phyloP scores from a whole-genome alignment of 2,113 vertebrate genomes.

The Tetrao urogallus region DNA sequence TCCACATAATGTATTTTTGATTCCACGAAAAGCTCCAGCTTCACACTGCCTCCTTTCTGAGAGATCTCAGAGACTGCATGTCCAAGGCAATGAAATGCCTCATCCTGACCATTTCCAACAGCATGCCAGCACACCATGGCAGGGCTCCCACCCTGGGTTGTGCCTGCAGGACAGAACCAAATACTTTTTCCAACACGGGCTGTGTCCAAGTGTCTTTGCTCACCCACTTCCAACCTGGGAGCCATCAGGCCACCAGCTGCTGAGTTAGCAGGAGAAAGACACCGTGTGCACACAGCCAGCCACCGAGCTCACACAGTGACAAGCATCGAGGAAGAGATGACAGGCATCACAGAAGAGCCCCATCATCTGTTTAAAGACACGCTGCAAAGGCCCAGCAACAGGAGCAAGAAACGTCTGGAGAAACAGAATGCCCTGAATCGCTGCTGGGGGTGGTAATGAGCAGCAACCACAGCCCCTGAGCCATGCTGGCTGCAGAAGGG shows the following conservation, averaged over 20 bases:
- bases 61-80: not conserved
- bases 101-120: rapidly evolving
- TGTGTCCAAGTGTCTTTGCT: not conserved
- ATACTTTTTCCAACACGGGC: not conserved
- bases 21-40: not conserved
- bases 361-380: not conserved
- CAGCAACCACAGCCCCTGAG: rapidly evolving
- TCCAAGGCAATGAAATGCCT: not conserved
- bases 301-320: not conserved
- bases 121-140: not conserved
- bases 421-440: not conserved
- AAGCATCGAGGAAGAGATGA: not conserved
- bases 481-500: not conserved
- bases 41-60: not conserved
- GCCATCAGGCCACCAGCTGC: not conserved
- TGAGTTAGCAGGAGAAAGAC: not conserved
- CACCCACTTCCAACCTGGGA: not conserved
- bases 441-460: rapidly evolving
- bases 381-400: not conserved
- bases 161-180: not conserved
- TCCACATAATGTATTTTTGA: rapidly evolving
- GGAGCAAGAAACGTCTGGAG: not conserved
- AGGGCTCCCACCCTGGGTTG: not conserved
- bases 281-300: not conserved
- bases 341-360: not conserved